Percentiles rank a stretch among this genome's conserved stretches.
phyloP scores from a whole-genome alignment of 2,888 invertebrate species.

The Anoplius nigerrimus region DNA sequence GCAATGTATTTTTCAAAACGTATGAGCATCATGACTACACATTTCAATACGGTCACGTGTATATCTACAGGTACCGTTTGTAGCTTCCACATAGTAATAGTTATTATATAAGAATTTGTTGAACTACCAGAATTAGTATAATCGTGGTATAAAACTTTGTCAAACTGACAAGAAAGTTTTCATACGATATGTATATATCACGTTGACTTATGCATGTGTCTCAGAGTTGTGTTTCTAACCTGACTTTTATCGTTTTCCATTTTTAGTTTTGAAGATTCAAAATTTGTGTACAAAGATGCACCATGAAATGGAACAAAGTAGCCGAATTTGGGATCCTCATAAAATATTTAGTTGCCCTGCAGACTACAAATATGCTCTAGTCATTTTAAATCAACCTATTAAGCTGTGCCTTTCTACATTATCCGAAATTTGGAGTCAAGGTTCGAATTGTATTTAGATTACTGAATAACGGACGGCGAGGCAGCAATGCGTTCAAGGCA shows the following conservation, averaged over 20 bases:
- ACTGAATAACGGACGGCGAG: too few species aligned
- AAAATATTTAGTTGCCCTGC: conserved; percentile 51
- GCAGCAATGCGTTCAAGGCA: too few species aligned
- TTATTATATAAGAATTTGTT: conserved; percentile 34
- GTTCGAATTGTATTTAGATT: conserved; percentile 74
- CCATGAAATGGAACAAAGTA: conserved; percentile 21
- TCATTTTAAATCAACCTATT: conserved; percentile 83
- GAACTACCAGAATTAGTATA: not conserved
- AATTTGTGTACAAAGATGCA: conserved; percentile 43
- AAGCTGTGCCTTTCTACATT: conserved; percentile 76
- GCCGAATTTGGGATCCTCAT: conserved; percentile 60
- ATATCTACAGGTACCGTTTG: conserved; percentile 13
- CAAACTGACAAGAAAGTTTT: not conserved
- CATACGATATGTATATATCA: not conserved
- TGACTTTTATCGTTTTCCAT: not conserved
- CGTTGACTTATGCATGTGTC: not conserved
- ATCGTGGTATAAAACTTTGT: not conserved
- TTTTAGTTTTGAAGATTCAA: conserved; percentile 20
- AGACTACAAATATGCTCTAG: conserved; percentile 78
- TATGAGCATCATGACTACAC: not conserved
- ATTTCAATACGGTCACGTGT: conserved; percentile 4
- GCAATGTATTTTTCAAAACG: not conserved
- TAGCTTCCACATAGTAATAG: conserved; percentile 11
- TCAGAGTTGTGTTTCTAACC: conserved; percentile 12
- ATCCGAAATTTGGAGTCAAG: conserved; percentile 82